Conservation (phyloP, 2,797 vertebrate species). For the Anguilla obscura region DNA sequence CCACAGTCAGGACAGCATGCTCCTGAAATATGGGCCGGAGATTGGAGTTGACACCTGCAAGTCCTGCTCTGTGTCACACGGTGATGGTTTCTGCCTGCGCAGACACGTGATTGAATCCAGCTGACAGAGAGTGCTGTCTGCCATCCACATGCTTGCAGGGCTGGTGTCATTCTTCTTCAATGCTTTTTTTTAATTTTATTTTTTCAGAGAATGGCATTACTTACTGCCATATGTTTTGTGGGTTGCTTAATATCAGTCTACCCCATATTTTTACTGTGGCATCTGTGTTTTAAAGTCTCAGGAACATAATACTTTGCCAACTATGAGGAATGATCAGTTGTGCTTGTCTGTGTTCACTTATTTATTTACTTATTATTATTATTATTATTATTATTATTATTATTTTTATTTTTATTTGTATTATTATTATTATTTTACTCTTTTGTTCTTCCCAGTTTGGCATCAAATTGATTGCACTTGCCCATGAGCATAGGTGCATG, state of each 20-base stretch:
- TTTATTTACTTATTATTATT: background rate
- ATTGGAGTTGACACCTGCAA: slow-evolving; percentile 53
- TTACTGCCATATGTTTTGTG: background rate
- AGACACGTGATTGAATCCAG: slow-evolving; percentile 46
- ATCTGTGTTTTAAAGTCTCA: background rate
- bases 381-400: background rate
- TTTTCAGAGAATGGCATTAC: background rate
- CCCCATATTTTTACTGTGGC: background rate
- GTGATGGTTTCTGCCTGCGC: slow-evolving; percentile 46
- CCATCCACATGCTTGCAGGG: slow-evolving; percentile 33
- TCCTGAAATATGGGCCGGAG: slow-evolving; percentile 51
- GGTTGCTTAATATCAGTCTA: background rate
- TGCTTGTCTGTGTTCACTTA: background rate
- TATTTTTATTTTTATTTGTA: background rate
- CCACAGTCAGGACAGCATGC: background rate
- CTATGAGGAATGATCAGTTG: background rate
- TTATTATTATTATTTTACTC: background rate
- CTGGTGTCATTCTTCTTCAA: slow-evolving; percentile 9
- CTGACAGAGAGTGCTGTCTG: slow-evolving; percentile 41
- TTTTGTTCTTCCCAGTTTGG: background rate
- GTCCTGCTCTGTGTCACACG: slow-evolving; percentile 37
- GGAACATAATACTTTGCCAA: background rate
- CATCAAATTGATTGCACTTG: background rate
- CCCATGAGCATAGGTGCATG: no score
- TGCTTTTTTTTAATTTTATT: background rate